Conservation (phyloP, 2,113 vertebrate genomes). For the Xiphophorus hellerii region DNA sequence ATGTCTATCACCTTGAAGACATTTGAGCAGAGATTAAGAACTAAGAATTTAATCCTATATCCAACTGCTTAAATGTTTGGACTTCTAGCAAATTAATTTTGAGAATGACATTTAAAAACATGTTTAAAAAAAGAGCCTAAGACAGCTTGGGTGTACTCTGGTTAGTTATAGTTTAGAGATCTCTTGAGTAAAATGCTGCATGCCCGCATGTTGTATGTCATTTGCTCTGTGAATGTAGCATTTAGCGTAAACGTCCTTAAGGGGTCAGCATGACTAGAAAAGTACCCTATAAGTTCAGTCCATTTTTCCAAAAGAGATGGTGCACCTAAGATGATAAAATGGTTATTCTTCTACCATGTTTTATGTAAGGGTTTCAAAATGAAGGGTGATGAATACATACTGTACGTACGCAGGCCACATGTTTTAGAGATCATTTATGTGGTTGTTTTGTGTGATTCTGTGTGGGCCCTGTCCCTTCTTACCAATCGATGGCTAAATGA, state of each 20-base stretch:
- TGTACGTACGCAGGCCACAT: neutral
- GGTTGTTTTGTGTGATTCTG: neutral
- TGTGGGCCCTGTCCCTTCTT: neutral
- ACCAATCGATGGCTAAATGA: neutral
- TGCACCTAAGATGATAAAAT: neutral
- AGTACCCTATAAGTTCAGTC: neutral
- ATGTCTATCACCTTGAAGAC: neutral
- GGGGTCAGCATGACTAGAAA: neutral
- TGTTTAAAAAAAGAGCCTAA: too few species aligned
- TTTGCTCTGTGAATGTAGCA: neutral
- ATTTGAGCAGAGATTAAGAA: neutral
- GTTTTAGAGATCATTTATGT: neutral
- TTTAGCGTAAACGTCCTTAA: too few species aligned
- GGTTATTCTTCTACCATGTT: too few species aligned
- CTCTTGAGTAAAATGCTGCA: neutral
- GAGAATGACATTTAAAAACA: too few species aligned
- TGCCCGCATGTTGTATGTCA: neutral
- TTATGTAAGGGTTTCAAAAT: too few species aligned
- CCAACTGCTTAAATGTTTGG: neutral
- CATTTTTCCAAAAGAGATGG: neutral
- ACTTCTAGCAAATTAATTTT: neutral
- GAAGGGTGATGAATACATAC: too few species aligned
- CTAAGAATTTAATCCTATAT: neutral
- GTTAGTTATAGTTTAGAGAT: neutral
- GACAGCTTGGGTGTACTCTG: too few species aligned